Percentiles rank a stretch among this genome's conserved stretches.
Evolutionary conservation across 2,888 invertebrate species (phyloP).

Genomic region (Cataglyphis cursor): DNA sequence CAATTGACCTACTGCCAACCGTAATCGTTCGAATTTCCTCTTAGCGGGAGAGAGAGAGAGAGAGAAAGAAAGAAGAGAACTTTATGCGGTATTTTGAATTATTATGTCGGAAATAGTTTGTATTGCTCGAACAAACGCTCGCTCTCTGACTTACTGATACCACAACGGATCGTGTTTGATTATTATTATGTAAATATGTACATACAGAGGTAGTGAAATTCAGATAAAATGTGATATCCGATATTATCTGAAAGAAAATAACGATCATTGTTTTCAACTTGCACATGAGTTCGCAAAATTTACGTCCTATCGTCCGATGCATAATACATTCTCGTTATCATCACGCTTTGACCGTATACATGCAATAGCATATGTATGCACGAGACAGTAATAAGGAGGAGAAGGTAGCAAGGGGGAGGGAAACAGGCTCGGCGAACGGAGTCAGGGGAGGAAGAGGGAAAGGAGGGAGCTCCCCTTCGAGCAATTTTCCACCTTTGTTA

Average conservation of each 20-base stretch:
- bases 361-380: slow-evolving; percentile 58
- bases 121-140: slow-evolving; percentile 6
- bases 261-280: slow-evolving; percentile 46
- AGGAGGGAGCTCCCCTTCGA: slow-evolving; percentile 55
- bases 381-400: slow-evolving; percentile 51
- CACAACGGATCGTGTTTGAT: slow-evolving; percentile 42
- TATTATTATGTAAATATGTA: slow-evolving; percentile 35
- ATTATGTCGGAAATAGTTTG: slow-evolving; percentile 60
- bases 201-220: slow-evolving; percentile 44
- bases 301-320: slow-evolving; percentile 73
- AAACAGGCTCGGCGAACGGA: background rate
- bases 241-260: slow-evolving; percentile 56
- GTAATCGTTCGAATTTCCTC: slow-evolving; percentile 53
- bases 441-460: background rate
- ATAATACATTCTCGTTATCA: slow-evolving; percentile 62
- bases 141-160: slow-evolving; percentile 30
- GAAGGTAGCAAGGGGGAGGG: slow-evolving; percentile 42
- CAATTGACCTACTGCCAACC: slow-evolving; percentile 49
- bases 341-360: slow-evolving; percentile 59
- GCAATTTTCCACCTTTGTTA: slow-evolving; percentile 80
- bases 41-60: background rate
- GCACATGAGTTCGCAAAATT: slow-evolving; percentile 58
- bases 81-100: slow-evolving; percentile 59
- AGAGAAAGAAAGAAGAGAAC: slow-evolving; percentile 5
- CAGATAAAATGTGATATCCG: slow-evolving; percentile 55